Evolutionary conservation across 2,113 vertebrate genomes (phyloP).

Genomic region (Actenoides lindsayi): DNA sequence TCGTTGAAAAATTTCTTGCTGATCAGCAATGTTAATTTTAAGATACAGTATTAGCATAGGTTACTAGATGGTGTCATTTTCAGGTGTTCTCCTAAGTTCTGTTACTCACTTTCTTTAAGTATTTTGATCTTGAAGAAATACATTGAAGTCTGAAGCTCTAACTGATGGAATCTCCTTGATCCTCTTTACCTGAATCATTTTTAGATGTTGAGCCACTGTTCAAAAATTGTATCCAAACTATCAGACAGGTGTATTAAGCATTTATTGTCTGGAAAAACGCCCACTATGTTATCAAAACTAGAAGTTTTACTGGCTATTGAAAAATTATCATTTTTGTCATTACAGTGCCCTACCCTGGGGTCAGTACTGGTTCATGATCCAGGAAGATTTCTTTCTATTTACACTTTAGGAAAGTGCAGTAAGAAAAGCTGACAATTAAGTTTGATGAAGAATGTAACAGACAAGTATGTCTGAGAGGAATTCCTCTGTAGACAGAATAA

Average conservation of each 20-base stretch:
- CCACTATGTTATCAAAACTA: background rate
- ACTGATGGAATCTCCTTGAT: background rate
- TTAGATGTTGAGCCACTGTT: background rate
- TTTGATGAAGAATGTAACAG: background rate
- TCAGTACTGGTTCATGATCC: background rate
- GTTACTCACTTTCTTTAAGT: background rate
- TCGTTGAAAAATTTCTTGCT: background rate
- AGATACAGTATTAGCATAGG: background rate
- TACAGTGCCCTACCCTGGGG: background rate
- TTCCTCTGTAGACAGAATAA: background rate
- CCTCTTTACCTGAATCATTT: background rate
- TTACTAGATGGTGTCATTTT: background rate
- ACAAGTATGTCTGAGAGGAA: background rate
- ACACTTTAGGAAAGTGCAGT: background rate
- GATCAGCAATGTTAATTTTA: background rate
- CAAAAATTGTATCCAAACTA: background rate
- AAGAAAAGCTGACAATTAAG: background rate
- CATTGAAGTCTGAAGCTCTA: background rate
- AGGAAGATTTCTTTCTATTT: background rate
- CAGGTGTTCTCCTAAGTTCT: background rate
- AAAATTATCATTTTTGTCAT: background rate
- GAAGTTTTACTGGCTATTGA: background rate
- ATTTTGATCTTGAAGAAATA: background rate
- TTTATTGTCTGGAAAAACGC: background rate
- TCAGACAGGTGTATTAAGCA: background rate